A percentile compares a stretch with the other conserved stretches of the same genome.
phyloP scores from a whole-genome alignment of 2,888 invertebrate genomes.

The Polydesmus complanatus region DNA sequence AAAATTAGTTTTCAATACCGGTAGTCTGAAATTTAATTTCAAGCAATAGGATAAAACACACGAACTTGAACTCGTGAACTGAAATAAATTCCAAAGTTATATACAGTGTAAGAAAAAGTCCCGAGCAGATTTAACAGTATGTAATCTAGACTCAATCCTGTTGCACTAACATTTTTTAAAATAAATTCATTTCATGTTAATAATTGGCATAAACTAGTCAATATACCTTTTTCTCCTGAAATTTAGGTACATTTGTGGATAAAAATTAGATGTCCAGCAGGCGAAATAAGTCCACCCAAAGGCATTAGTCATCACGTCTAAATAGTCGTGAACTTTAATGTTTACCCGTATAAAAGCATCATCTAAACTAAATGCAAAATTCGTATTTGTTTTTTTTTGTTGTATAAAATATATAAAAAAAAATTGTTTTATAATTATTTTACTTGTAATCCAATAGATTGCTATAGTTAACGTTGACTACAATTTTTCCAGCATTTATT shows the following conservation, averaged over 20 bases:
- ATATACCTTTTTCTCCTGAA: neutral
- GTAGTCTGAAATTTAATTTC: no score
- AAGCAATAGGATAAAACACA: neutral
- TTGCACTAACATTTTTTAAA: neutral
- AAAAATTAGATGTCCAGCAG: neutral
- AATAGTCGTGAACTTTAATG: neutral
- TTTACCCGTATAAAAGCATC: neutral
- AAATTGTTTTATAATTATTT: no score
- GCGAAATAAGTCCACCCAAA: neutral
- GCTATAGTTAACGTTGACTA: neutral
- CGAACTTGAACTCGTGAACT: neutral
- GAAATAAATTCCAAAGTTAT: neutral
- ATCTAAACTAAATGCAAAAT: neutral
- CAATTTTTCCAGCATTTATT: neutral
- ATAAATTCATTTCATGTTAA: no score
- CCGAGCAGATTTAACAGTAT: neutral
- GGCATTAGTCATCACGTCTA: neutral
- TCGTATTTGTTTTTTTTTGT: no score
- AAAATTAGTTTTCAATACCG: neutral
- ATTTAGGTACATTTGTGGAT: neutral
- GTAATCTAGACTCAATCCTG: neutral
- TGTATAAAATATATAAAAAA: no score
- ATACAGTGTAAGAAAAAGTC: neutral
- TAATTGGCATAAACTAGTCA: neutral
- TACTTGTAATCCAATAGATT: neutral